Conservation (phyloP, 1,140 invertebrate genomes). For the Drosophila lacteicornis region DNA sequence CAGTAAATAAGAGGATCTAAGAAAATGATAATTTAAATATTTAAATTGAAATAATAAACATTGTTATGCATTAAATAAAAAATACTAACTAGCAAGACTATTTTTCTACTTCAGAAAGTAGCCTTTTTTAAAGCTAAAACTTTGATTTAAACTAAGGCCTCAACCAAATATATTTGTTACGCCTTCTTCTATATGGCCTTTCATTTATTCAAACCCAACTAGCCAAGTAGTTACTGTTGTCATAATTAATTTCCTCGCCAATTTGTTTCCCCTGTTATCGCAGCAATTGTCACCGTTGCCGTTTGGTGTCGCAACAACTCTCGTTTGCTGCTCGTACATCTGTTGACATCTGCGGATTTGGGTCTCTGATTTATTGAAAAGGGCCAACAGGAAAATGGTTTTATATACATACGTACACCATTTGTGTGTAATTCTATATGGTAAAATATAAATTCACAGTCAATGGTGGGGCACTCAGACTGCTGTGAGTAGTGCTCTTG, state of each 20-base stretch:
- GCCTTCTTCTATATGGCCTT: neutral
- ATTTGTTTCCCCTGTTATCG: conserved; percentile 48
- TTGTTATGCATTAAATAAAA: too few relatives aligned
- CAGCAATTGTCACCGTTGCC: conserved; percentile 30
- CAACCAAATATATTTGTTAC: neutral
- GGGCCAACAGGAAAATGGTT: conserved; percentile 14
- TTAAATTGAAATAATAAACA: too few relatives aligned
- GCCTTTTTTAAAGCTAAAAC: neutral
- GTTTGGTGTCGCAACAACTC: conserved; percentile 6
- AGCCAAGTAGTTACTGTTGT: conserved; percentile 41
- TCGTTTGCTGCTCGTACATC: conserved; percentile 4
- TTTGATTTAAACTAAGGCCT: neutral
- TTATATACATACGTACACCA: neutral
- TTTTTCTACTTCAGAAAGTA: neutral
- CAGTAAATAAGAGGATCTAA: neutral
- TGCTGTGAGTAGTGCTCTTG: conserved; percentile 63
- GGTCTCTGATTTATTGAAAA: conserved; percentile 50
- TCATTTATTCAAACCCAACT: neutral
- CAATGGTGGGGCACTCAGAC: conserved; percentile 65
- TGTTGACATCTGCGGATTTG: conserved; percentile 40
- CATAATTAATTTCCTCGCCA: conserved; percentile 72
- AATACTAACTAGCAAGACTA: neutral
- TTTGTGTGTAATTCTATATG: conserved; percentile 3
- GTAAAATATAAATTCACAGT: conserved; percentile 36
- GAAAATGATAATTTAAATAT: neutral